These are phyloP conservation scores for Acropora tenuis DNA, from an alignment of 64 coral and sea anemone species.

Conservation along the genomic window DNA sequence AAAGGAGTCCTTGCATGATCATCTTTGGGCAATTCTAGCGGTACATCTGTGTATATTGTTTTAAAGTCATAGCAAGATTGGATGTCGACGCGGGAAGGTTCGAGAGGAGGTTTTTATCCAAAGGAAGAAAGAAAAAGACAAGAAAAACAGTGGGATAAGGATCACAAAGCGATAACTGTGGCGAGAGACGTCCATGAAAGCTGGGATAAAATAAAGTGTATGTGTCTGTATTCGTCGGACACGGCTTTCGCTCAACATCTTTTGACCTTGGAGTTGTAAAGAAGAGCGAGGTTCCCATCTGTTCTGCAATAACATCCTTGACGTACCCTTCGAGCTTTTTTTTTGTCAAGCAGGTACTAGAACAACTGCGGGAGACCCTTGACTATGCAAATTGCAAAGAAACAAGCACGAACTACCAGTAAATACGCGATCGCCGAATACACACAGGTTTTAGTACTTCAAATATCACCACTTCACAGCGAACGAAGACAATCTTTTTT, in stretches of 20 bases:
- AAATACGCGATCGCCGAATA: neutral
- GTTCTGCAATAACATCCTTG: too few relatives aligned
- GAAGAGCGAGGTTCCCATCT: too few relatives aligned
- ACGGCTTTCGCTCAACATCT: neutral
- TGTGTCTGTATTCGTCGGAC: neutral
- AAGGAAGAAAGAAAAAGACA: neutral
- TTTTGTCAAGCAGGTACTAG: neutral
- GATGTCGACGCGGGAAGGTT: too few relatives aligned
- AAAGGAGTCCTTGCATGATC: neutral
- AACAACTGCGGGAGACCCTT: too few relatives aligned
- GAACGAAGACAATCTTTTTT: too few relatives aligned
- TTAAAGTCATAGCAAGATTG: too few relatives aligned
- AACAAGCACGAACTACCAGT: constrained; percentile 5
- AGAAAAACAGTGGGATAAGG: neutral
- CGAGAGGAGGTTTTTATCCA: neutral
- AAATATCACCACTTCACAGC: too few relatives aligned
- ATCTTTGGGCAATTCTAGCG: neutral
- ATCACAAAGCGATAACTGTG: neutral
- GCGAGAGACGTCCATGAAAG: neutral
- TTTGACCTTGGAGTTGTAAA: neutral
- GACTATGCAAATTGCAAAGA: neutral
- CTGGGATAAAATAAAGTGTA: neutral
- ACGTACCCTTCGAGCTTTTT: too few relatives aligned
- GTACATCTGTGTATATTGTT: too few relatives aligned
- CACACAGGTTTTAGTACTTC: neutral